A percentile compares a stretch with the other conserved stretches of the same genome.
These are phyloP conservation scores for Pithys albifrons DNA, from an alignment of 2,113 vertebrate species.

Conservation along the genomic window DNA sequence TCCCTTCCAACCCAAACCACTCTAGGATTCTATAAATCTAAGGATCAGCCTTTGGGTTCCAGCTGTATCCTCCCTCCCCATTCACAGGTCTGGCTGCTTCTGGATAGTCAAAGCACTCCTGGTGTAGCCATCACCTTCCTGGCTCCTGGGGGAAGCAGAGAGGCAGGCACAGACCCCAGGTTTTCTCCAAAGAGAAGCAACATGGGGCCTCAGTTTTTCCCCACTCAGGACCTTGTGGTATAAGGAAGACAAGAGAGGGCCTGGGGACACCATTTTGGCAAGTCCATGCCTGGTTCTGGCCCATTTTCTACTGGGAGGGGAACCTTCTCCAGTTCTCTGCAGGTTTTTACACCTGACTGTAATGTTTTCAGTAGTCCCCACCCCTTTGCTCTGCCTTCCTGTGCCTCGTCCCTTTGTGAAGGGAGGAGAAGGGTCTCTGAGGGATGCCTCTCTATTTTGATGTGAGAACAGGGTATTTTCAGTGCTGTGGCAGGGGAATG, in stretches of 20 bases:
- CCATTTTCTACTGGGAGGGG: background rate
- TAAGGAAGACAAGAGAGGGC: background rate
- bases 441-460: background rate
- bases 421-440: background rate
- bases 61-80: background rate
- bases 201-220: background rate
- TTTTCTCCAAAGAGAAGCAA: background rate
- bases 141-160: background rate
- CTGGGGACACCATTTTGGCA: accelerated
- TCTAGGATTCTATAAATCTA: background rate
- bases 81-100: background rate
- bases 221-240: accelerated
- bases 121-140: background rate
- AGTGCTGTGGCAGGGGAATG: background rate
- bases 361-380: background rate
- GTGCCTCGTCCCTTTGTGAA: accelerated
- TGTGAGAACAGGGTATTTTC: background rate
- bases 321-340: background rate
- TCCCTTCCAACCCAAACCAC: background rate
- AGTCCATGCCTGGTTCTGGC: background rate
- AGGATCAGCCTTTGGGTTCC: background rate
- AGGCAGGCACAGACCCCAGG: background rate
- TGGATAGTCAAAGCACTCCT: background rate
- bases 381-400: background rate
- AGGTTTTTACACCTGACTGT: background rate